These are phyloP conservation scores for Pluvianellus socialis DNA, from an alignment of 2,113 vertebrate genomes.

Conservation along the genomic window DNA sequence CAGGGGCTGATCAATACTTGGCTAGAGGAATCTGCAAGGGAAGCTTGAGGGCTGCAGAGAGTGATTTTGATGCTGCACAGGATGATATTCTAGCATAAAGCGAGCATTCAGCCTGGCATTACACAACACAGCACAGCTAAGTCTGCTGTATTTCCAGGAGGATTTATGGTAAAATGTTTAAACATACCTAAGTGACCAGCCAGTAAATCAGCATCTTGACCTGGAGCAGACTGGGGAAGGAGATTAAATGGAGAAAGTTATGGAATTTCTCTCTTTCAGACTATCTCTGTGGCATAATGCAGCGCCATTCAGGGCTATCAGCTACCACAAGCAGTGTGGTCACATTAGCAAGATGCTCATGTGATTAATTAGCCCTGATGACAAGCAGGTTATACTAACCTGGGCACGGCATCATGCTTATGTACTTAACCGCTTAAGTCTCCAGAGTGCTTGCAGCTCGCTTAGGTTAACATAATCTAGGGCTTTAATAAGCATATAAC, in stretches of 20 bases:
- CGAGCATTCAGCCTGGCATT: neutral
- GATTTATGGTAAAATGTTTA: constrained; percentile 6
- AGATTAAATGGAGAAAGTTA: constrained; percentile 5
- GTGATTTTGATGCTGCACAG: neutral
- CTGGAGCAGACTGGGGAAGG: neutral
- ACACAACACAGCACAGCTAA: neutral
- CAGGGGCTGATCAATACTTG: neutral
- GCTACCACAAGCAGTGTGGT: neutral
- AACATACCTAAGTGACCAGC: neutral
- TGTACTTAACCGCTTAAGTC: constrained; percentile 24
- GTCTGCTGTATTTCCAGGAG: neutral
- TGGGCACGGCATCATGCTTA: constrained; percentile 18
- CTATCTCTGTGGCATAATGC: neutral
- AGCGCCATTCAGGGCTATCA: neutral
- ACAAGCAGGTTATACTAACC: constrained; percentile 56
- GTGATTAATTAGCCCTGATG: constrained; percentile 50
- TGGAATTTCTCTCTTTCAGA: neutral
- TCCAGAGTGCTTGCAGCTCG: constrained; percentile 35
- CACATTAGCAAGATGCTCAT: constrained; percentile 33
- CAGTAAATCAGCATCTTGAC: constrained; percentile 21
- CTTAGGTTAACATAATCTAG: constrained; percentile 37
- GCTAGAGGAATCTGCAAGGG: neutral
- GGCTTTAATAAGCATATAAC: constrained; percentile 56
- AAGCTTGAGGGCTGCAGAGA: neutral
- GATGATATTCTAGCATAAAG: constrained; percentile 14